Conservation (phyloP, 2,888 invertebrate species). For the Perdita meconis region DNA sequence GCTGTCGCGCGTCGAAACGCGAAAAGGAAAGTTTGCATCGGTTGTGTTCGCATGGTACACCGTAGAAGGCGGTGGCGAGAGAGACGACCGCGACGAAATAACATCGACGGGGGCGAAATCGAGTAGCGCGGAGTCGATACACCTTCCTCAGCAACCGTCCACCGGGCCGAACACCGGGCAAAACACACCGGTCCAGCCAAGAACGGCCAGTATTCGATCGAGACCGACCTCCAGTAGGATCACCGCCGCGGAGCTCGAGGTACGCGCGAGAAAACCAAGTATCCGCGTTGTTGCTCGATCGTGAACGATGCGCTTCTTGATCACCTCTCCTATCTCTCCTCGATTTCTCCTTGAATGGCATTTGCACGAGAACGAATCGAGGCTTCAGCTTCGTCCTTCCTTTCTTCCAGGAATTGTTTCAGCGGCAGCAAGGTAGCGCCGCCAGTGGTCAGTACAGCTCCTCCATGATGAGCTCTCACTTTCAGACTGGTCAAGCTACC, state of each 20-base stretch:
- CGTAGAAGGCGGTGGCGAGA: conserved; percentile 87
- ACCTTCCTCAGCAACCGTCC: conserved; percentile 85
- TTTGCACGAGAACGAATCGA: conserved; percentile 63
- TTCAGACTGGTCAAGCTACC: conserved; percentile 86
- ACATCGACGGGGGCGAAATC: conserved; percentile 89
- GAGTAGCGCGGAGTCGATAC: conserved; percentile 93
- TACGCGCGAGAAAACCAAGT: conserved; percentile 57
- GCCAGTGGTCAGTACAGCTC: conserved; percentile 85
- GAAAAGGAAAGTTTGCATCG: neutral
- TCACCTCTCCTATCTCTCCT: too few species aligned
- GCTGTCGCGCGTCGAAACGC: neutral
- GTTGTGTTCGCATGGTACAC: too few species aligned
- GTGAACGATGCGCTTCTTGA: conserved; percentile 73
- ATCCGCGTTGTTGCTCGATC: conserved; percentile 57
- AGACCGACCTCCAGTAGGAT: conserved; percentile 95
- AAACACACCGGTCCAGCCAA: conserved; percentile 89
- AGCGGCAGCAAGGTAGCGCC: conserved; percentile 90
- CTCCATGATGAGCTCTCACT: conserved; percentile 90
- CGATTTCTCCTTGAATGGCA: conserved; percentile 67
- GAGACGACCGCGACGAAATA: conserved; percentile 90
- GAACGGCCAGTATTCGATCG: conserved; percentile 96
- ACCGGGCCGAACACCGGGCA: conserved; percentile 85
- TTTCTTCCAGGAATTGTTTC: conserved; percentile 90
- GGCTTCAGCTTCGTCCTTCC: conserved; percentile 75
- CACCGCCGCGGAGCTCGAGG: conserved; percentile 94